phyloP scores from a whole-genome alignment of 2,113 vertebrate species.

The Capreolus pygargus region DNA sequence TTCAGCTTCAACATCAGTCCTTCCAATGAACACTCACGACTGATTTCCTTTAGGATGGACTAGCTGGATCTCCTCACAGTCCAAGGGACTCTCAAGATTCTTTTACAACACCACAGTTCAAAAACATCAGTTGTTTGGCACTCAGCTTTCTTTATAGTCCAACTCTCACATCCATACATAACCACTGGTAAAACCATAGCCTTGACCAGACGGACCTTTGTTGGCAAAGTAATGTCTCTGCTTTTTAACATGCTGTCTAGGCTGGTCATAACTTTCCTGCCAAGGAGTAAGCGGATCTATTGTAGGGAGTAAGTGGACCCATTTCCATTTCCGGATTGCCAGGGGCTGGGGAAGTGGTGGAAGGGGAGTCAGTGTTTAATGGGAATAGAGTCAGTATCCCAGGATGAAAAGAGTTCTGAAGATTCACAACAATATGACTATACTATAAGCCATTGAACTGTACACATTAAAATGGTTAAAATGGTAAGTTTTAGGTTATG shows the following conservation, averaged over 20 bases:
- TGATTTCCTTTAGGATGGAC: neutral
- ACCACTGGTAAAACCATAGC: neutral
- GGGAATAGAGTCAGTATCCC: neutral
- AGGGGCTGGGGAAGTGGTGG: neutral
- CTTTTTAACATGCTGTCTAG: neutral
- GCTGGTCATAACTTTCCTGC: neutral
- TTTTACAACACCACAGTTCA: neutral
- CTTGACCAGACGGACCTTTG: neutral
- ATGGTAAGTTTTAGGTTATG: too few relatives aligned
- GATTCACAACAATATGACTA: neutral
- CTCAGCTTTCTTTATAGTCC: neutral
- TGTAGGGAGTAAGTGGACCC: neutral
- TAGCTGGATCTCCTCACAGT: neutral
- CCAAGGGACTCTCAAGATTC: neutral
- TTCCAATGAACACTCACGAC: neutral
- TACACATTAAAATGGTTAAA: neutral
- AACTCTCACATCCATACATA: neutral
- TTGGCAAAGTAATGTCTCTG: neutral
- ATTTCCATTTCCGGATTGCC: neutral
- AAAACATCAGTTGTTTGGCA: neutral
- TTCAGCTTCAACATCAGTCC: neutral
- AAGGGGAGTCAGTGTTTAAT: neutral
- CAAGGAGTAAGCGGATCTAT: neutral
- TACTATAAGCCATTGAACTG: rapidly evolving
- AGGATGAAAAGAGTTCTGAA: neutral